These are phyloP conservation scores for Erannis defoliaria DNA, from an alignment of 2,888 invertebrate species.

Conservation along the genomic window DNA sequence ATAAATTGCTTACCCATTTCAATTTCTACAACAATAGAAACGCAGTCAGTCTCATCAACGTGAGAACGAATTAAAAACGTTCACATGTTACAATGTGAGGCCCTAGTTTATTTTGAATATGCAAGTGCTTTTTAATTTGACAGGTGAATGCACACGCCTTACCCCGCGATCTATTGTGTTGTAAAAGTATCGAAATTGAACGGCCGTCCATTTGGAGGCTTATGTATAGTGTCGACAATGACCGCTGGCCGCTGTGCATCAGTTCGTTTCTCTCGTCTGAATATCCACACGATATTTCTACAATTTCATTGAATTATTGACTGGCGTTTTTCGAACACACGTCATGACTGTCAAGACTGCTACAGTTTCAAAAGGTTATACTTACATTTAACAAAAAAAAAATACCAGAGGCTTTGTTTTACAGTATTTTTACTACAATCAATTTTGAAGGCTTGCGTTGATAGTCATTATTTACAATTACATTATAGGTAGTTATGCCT, in stretches of 20 bases:
- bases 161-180: conserved; percentile 79
- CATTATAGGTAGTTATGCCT: too few relatives aligned
- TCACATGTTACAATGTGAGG: conserved; percentile 30
- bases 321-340: conserved; percentile 31
- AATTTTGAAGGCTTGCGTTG: too few relatives aligned
- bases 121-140: conserved; percentile 85
- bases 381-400: background rate
- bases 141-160: conserved; percentile 84
- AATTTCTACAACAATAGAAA: conserved; percentile 31
- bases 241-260: conserved; percentile 59
- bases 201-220: conserved; percentile 79
- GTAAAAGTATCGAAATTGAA: conserved; percentile 85
- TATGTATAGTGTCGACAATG: conserved; percentile 73
- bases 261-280: conserved; percentile 74
- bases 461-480: too few relatives aligned
- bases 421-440: too few relatives aligned
- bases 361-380: too few relatives aligned
- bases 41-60: conserved; percentile 37
- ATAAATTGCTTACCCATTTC: conserved; percentile 29
- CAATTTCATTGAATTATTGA: conserved; percentile 72
- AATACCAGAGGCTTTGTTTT: too few relatives aligned
- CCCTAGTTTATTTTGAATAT: conserved; percentile 75
- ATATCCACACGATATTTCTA: conserved; percentile 78
- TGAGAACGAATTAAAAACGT: conserved; percentile 32
- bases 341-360: background rate